Conservation (phyloP, 35 echinoderm and acorn worm genomes). For the Acanthaster planci region DNA sequence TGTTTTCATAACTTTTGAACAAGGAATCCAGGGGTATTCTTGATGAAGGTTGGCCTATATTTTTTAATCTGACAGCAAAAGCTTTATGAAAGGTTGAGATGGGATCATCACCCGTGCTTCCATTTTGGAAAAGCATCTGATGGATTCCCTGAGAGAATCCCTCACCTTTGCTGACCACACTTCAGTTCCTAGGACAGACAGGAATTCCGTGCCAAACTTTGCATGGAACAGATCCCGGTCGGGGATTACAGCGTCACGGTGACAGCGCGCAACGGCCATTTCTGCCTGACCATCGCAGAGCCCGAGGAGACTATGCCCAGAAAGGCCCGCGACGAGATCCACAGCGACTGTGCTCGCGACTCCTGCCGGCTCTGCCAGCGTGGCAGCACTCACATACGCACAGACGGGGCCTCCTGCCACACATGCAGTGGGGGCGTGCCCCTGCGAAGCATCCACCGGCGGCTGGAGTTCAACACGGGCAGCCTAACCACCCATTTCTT, state of each 20-base stretch:
- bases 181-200: no score
- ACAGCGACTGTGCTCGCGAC: not conserved
- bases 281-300: not conserved
- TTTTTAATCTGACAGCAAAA: no score
- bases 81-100: no score
- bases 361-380: not conserved
- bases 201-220: not conserved
- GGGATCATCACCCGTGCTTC: no score
- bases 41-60: no score
- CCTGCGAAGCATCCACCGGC: not conserved
- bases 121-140: no score
- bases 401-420: not conserved
- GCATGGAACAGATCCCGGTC: not conserved
- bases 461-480: not conserved
- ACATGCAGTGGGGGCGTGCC: not conserved
- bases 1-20: no score
- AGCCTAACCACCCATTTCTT: conserved; percentile 21
- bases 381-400: no score
- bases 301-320: not conserved
- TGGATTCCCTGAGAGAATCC: no score
- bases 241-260: not conserved
- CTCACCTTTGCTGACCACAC: no score
- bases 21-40: no score
- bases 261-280: not conserved
- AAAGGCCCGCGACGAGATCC: not conserved